phyloP scores from a whole-genome alignment of 92 coral and sea anemone species.

The Paragorgia papillata region DNA sequence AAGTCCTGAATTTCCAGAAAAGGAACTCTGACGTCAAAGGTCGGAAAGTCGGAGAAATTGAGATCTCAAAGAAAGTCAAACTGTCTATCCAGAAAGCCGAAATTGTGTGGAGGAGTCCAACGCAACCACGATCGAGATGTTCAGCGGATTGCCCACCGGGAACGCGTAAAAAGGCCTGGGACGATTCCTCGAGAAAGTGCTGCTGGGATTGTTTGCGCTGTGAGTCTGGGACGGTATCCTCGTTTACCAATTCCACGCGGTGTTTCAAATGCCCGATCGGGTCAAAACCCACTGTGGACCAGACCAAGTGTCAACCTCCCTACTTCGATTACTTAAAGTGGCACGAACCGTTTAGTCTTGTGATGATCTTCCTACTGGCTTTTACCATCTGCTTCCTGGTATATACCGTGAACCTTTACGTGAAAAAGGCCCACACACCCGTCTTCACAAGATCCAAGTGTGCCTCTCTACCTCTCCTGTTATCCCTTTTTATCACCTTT shows the following conservation, averaged over 20 bases:
- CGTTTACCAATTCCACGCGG: conserved; percentile 53
- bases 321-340: conserved; percentile 88
- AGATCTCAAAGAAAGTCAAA: neutral
- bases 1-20: conserved; percentile 61
- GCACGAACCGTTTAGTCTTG: conserved; percentile 82
- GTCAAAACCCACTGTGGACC: conserved; percentile 65
- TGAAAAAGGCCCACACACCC: conserved; percentile 82
- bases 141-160: conserved; percentile 75
- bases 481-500: conserved; percentile 76
- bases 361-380: conserved; percentile 89
- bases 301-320: conserved; percentile 66
- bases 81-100: neutral
- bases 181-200: conserved; percentile 60
- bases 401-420: conserved; percentile 71
- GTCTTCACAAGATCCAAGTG: conserved; percentile 81
- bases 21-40: neutral
- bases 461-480: conserved; percentile 67
- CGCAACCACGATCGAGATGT: conserved; percentile 69
- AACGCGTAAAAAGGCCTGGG: conserved; percentile 46
- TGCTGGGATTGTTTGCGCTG: conserved; percentile 92
- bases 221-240: conserved; percentile 63
- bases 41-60: conserved; percentile 28
- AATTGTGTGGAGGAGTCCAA: conserved; percentile 74
- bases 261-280: conserved; percentile 74
- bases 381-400: conserved; percentile 77